Percentiles rank a stretch among this genome's conserved stretches.
These are phyloP conservation scores for Coregonus ussuriensis DNA, from an alignment of 2,797 vertebrate species.

Conservation along the genomic window DNA sequence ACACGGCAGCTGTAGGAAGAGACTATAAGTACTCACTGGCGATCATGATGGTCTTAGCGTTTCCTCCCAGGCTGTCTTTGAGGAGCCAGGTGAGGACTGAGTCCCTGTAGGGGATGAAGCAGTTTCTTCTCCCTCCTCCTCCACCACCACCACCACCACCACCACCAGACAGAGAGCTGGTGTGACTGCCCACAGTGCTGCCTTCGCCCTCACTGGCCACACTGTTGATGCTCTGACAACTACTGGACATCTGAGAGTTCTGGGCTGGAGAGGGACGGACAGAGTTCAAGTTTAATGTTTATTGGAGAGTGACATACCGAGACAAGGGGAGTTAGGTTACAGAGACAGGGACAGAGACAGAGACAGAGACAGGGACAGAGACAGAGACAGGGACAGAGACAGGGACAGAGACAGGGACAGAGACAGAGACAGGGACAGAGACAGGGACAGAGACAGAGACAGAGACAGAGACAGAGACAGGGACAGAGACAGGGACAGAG, in stretches of 20 bases:
- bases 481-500: too few relatives aligned
- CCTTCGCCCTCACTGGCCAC: slow-evolving; percentile 83
- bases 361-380: too few relatives aligned
- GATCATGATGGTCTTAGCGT: slow-evolving; percentile 98
- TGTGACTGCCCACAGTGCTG: slow-evolving; percentile 74
- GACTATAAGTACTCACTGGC: slow-evolving; percentile 82
- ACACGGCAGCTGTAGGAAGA: too few relatives aligned
- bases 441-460: too few relatives aligned
- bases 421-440: background rate
- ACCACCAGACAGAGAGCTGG: slow-evolving; percentile 73
- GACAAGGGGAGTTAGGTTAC: background rate
- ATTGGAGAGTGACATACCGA: slow-evolving; percentile 46
- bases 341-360: background rate
- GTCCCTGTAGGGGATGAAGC: slow-evolving; percentile 95
- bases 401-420: background rate
- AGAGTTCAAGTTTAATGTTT: too few relatives aligned
- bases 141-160: slow-evolving; percentile 32
- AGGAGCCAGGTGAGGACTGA: slow-evolving; percentile 97
- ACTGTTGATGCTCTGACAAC: slow-evolving; percentile 92
- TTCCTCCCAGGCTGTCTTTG: slow-evolving; percentile 96
- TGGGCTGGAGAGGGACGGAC: slow-evolving; percentile 79
- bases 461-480: too few relatives aligned
- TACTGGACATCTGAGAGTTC: slow-evolving; percentile 94
- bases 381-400: too few relatives aligned
- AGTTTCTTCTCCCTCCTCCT: slow-evolving; percentile 76